Evolutionary conservation across 2,797 vertebrate genomes (phyloP).

Genomic region (Ataeniobius toweri): DNA sequence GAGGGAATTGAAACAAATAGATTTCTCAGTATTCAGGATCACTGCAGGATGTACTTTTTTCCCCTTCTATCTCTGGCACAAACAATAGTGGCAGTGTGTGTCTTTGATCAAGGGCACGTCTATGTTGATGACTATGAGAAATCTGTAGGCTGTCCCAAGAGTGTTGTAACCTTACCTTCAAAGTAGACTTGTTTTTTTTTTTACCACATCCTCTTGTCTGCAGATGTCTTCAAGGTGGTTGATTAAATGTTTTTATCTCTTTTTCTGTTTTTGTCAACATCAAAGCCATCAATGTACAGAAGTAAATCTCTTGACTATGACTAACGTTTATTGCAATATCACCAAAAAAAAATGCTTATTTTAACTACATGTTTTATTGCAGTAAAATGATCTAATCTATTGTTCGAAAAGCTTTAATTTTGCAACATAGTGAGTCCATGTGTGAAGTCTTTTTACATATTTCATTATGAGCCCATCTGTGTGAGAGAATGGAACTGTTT

Average conservation of each 20-base stretch:
- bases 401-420: not conserved
- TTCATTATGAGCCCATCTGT: slow-evolving; percentile 1
- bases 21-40: slow-evolving; percentile 41
- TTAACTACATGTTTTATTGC: not conserved
- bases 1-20: slow-evolving; percentile 59
- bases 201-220: slow-evolving; percentile 40
- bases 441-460: slow-evolving; percentile 28
- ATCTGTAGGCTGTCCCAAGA: slow-evolving; percentile 61
- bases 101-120: slow-evolving; percentile 71
- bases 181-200: slow-evolving; percentile 52
- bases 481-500: not conserved
- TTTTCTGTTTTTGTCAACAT: slow-evolving; percentile 42
- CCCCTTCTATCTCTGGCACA: slow-evolving; percentile 36
- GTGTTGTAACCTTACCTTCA: slow-evolving; percentile 66
- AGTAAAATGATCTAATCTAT: not conserved
- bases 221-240: slow-evolving; percentile 37
- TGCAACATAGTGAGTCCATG: not conserved
- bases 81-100: slow-evolving; percentile 57
- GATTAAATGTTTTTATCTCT: slow-evolving; percentile 34
- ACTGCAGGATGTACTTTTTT: slow-evolving; percentile 36
- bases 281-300: slow-evolving; percentile 24
- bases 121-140: slow-evolving; percentile 70
- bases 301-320: slow-evolving; percentile 28
- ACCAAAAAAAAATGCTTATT: not conserved
- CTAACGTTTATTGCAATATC: not conserved